Evolutionary conservation across 2,113 vertebrate genomes (phyloP), one percentile per base, ranked within the genome.

Genomic region (Ammodytes dubius): DNA sequence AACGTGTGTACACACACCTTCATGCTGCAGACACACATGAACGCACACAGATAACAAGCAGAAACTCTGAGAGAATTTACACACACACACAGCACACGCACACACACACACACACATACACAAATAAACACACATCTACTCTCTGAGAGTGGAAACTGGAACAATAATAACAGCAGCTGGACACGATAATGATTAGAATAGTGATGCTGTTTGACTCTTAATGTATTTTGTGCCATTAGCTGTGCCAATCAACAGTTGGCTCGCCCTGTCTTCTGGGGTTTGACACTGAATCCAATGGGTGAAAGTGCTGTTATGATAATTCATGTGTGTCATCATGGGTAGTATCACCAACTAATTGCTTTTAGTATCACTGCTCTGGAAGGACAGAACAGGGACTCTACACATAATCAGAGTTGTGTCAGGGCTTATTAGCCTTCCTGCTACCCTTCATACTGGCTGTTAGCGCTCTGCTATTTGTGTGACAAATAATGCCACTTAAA

Each of bases 241-340:
- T 27, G 72, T 11, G 17, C 61, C 43, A 76, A 74, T 78, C 71
- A 71, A 78, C 83, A 77, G 75, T 74, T 83, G 77, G 67, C 65
- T 35, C 74, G 67, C 65, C 40, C 74, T 43, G 52, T 78, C 69
- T 35, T 74, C 58, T 50, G 69, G 57, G 70, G 60, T 69, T 67
- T 76, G 86, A 89, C 87, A 75, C 82, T 53, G 45, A 86, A 84
- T 76, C 11, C 0, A 79, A 63, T 66, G 76, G 67, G 85, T 86
- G 82, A 84, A 90, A 85, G 57, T 53, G 84, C 68, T 63, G 80
- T 84, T 80, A 81, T 73, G 59, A 82, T 88, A 61, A 81, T 88
- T 87, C 81, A 57, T 61, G 17, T 57, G 70, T 79, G 71, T 88
- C 89, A 85, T 88, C 89, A 85, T 39, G 65, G 80, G 80, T 71